Conservation (phyloP, 2,888 invertebrate species). For the Sepiola atlantica region DNA sequence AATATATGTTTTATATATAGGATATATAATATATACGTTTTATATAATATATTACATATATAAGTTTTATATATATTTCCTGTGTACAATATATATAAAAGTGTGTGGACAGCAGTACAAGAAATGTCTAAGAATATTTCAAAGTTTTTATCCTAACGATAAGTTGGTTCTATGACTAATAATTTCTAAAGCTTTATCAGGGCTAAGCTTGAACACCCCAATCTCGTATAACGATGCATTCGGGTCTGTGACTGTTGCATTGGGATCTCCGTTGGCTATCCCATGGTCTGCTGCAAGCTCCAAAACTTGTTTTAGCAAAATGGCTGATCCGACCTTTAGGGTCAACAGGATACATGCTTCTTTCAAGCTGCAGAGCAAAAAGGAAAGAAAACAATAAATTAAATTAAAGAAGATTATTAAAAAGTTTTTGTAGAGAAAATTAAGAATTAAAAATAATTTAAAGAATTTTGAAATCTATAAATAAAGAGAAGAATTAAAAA, state of each 20-base stretch:
- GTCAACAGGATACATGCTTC: conserved; percentile 86
- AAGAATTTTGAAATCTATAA: not conserved
- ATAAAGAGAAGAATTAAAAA: too few species aligned
- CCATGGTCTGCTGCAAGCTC: conserved; percentile 56
- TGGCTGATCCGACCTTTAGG: conserved; percentile 85
- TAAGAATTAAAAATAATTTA: not conserved
- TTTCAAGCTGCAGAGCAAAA: conserved; percentile 65
- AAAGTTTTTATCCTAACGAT: conserved; percentile 40
- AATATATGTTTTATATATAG: too few species aligned
- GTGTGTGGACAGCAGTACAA: not conserved
- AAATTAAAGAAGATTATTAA: not conserved
- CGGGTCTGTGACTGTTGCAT: conserved; percentile 60
- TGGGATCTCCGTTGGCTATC: conserved; percentile 54
- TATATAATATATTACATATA: too few species aligned
- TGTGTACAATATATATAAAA: not conserved
- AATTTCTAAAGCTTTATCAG: conserved; percentile 62
- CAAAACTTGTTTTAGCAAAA: conserved; percentile 83
- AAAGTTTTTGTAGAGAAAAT: not conserved
- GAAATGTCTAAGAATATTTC: not conserved
- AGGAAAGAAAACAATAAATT: not conserved
- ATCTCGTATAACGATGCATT: conserved; percentile 68
- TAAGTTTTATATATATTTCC: too few species aligned
- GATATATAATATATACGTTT: too few species aligned
- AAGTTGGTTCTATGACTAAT: conserved; percentile 60
- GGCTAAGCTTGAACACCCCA: conserved; percentile 69